Base-by-base conservation (phyloP, 2,113 vertebrate genomes). In the Cercopithecus mona region DNA sequence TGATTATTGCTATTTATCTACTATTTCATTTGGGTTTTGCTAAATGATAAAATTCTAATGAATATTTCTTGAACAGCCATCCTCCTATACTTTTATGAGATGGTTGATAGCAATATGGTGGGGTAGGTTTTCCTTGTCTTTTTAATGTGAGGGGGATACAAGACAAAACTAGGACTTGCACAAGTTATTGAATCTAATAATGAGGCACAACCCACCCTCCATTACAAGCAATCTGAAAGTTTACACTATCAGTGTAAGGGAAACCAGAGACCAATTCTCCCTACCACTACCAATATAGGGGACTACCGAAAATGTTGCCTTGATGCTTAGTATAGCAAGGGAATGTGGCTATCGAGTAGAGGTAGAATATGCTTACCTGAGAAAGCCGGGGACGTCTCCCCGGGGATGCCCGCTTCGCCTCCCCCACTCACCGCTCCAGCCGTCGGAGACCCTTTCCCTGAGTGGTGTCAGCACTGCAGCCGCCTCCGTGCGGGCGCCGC, bases 401-500 rank as follows among this genome's bases (percentile, higher is more conserved):
- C 68, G 18, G 55, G 5, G 16, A 82, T 45, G 30, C 52, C 50
- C 1, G 57, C 64, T 22, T 59, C 80, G 85, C 70, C 27, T 38
- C 80, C 81, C 55, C 52, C 45, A 97, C 97, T 98, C 89, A 98
- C 98, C 96, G 27, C 57, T 93, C 16, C 90, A 22, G 91, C 75
- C 32, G 48, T 50, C 43, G 2, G 96, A 75, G 55, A 86, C 32
- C 81, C 79, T 66, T 16, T 48, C 73, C 55, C 64, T 6, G 79
- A 81, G 75, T 23, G 66, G 66, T 35, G 83, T 92, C 92, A 3
- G 70, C 64, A 52, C 80, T 35, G 94, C 91, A 88, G 93, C 91
- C 3, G 61, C 79, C 1, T 59, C 84, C n/a, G 38, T 25, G 83
- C 73, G 68, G 64, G 59, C 75, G 85, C 89, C 22, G 70, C 91